Evolutionary conservation across 2,797 vertebrate genomes (phyloP), one percentile per base, ranked within the genome.

Genomic region (Lepus oiostolus): DNA sequence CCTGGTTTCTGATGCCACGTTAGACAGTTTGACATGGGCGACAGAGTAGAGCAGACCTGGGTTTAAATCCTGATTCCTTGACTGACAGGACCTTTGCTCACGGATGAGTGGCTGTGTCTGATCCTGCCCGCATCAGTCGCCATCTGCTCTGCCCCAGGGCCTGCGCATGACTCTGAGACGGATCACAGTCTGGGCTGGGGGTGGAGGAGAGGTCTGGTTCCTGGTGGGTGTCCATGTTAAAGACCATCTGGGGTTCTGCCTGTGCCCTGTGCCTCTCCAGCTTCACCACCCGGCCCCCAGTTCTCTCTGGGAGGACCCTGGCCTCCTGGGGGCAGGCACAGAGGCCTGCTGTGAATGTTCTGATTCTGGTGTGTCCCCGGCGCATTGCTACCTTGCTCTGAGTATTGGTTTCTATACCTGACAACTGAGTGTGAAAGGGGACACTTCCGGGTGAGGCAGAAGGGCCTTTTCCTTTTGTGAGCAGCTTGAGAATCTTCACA

Each of bases 341-440:
- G 74, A 85, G 26, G n/a, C 35, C 28, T 54, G 14, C 63, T 70
- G 10, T 85, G 60, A 54, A 77, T 30, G 26, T 71, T 90, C 75
- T 71, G 52, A 50, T 58, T 87, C 81, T 84, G n/a, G 4, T 2
- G 26, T 26, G 62, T 70, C 71, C 81, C 68, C 42, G 58, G 30
- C 52, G 91, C 90, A 28, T 85, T 92, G 35, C 38, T 72, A 87
- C 54, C 32, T 92, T 82, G 32, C 42, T 85, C 63, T 92, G 72
- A 94, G 81, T 84, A 35, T 80, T 52, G 70, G 50, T 89, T 95
- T 96, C 38, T 54, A 7, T 79, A 58, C 12, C 28, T 81, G 4
- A 92, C 85, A 95, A 89, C 72, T 65, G 54, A 72, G 35, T 91
- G 68, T 30, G 63, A 62, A 81, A 35, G 70, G 42, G 58, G 17